Percentiles rank a stretch among this genome's conserved stretches.
These are phyloP conservation scores for Toxotes jaculatrix DNA, from an alignment of 2,113 vertebrate genomes.

Conservation along the genomic window DNA sequence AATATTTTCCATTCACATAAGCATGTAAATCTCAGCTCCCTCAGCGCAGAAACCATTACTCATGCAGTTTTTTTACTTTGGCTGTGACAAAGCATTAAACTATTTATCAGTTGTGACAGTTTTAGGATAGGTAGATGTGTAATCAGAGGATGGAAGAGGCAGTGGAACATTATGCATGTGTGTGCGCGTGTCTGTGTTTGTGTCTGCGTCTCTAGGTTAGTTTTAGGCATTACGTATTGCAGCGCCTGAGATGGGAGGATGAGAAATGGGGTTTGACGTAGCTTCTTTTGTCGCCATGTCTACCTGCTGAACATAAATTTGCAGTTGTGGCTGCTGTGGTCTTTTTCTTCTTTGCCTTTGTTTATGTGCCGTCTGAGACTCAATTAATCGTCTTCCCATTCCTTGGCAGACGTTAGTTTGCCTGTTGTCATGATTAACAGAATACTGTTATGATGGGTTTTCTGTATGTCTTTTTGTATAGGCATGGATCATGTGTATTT, in stretches of 20 bases:
- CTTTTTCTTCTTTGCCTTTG: constrained; percentile 1
- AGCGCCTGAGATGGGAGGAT: constrained; percentile 11
- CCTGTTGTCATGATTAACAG: neutral
- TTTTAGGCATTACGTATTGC: constrained; percentile 25
- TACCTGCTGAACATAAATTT: constrained; percentile 26
- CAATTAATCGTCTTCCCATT: neutral
- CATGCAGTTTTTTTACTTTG: neutral
- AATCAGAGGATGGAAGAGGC: constrained; percentile 39
- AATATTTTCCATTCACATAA: constrained; percentile 43
- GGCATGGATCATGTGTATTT: neutral
- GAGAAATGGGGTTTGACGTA: constrained; percentile 17
- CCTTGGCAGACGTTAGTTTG: constrained; percentile 6
- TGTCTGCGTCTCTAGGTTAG: constrained; percentile 33
- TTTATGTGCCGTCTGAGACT: constrained; percentile 25
- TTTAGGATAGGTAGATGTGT: constrained; percentile 48
- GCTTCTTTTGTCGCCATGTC: constrained; percentile 29
- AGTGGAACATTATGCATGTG: constrained; percentile 31
- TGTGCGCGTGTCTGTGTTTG: constrained; percentile 25
- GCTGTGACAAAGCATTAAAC: constrained; percentile 19
- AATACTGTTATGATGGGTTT: neutral
- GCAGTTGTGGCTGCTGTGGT: neutral
- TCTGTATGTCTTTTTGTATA: constrained; percentile 24
- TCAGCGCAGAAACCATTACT: constrained; percentile 23
- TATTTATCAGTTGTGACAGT: constrained; percentile 48
- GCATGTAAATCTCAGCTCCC: neutral